Evolutionary conservation across 2,797 vertebrate species (phyloP), one percentile per base, ranked within the genome.

Genomic region (Xyrichtys novacula): DNA sequence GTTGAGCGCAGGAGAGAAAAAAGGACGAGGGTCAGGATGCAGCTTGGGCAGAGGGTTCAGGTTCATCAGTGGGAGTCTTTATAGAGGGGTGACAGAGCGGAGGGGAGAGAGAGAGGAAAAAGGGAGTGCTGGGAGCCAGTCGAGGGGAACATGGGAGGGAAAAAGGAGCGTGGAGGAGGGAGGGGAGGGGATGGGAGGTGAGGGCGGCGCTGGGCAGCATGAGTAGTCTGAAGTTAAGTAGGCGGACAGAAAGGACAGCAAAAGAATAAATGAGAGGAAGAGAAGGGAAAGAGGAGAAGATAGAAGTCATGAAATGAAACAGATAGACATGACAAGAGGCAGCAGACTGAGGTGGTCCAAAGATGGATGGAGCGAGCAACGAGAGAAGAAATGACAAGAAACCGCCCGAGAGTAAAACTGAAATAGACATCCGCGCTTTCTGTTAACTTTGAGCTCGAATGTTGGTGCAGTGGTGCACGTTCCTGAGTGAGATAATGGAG

Each of bases 41-140:
- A 80, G 85, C 84, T 78, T 58, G 77, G 84, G 76, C 76, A 76
- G 87, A 87, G 77, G 73, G 90, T 91, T 88, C 83, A 85, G 83
- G 85, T 88, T 88, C 75, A 76, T 91, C 88, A 88, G 86, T 59
- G 74, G 80, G 90, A 91, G 91, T 89, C 92, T 91, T 93, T 90
- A 90, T 91, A 78, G 88, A 91, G 88, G 89, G 87, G 92, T 90
- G 91, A 90, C 91, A 87, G 92, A 92, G 89, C 86, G 69, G 68
- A 84, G 84, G 87, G 86, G 82, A 85, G 73, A 87, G 82, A 85
- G 73, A 68, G 80, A 83, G 86, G 76, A 71, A 80, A 76, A 77
- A 80, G 63, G 56, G 73, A 84, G 75, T 74, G 87, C 76, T 81
- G 85, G 66, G 78, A 91, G 80, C 78, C 83, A 78, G 81, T 56